phyloP scores from a whole-genome alignment of 2,888 invertebrate species.

The Mythimna ferrago region DNA sequence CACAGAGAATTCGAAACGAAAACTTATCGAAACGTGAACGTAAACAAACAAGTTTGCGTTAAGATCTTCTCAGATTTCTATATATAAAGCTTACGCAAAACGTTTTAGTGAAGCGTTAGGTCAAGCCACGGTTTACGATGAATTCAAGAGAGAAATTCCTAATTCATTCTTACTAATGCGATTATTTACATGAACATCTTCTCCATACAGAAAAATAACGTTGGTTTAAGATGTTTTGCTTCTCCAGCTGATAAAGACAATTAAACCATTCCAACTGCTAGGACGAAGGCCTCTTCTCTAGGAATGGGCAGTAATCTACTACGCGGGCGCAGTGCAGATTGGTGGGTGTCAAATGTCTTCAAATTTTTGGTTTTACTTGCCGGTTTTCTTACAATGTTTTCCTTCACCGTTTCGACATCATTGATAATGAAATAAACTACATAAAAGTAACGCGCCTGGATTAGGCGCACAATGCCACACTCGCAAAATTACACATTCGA shows the following conservation, averaged over 20 bases:
- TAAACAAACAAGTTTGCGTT: constrained; percentile 59
- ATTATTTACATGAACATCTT: not conserved
- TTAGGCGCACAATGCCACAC: no score
- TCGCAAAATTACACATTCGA: no score
- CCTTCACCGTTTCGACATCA: no score
- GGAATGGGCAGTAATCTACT: no score
- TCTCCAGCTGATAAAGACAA: not conserved
- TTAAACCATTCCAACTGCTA: no score
- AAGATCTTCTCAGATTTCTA: constrained; percentile 64
- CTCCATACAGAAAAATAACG: not conserved
- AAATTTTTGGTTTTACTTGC: no score
- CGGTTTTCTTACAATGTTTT: no score
- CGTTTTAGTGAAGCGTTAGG: constrained; percentile 35
- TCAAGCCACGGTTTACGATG: constrained; percentile 34
- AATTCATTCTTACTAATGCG: constrained; percentile 1
- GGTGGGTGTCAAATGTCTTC: no score
- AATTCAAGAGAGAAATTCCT: constrained; percentile 21
- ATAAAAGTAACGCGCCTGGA: no score
- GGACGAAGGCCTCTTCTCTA: no score
- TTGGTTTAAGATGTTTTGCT: not conserved
- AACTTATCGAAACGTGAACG: constrained; percentile 47
- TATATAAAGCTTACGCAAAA: constrained; percentile 65
- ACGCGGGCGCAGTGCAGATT: no score
- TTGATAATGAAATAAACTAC: no score
- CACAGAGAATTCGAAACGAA: constrained; percentile 38